Evolutionary conservation across 2,888 invertebrate genomes (phyloP).

Genomic region (Drosophila leonis): DNA sequence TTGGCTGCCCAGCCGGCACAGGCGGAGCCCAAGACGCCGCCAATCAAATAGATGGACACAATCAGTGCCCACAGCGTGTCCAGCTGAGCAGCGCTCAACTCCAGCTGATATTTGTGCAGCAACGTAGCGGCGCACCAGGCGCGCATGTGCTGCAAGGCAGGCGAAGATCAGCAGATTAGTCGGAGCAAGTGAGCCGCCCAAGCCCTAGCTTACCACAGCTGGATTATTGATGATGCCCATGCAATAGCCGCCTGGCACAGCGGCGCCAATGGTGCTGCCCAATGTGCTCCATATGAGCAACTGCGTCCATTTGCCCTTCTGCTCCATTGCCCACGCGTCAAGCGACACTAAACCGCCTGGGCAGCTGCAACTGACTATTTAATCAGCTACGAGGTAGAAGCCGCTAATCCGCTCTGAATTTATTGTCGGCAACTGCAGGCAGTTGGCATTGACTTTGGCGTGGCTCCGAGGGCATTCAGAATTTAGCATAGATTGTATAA

Average conservation of each 20-base stretch:
- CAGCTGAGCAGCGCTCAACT: constrained; percentile 85
- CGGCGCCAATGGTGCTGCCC: constrained; percentile 87
- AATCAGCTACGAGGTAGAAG: constrained; percentile 4
- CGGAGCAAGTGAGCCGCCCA: background rate
- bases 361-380: background rate
- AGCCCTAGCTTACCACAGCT: constrained; percentile 87
- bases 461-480: background rate
- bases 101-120: constrained; percentile 86
- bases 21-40: constrained; percentile 94
- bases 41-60: constrained; percentile 94
- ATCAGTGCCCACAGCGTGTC: constrained; percentile 92
- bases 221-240: constrained; percentile 94
- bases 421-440: constrained; percentile 7
- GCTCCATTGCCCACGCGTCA: constrained; percentile 22
- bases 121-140: constrained; percentile 90
- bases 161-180: background rate
- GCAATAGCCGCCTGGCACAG: constrained; percentile 92
- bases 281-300: constrained; percentile 54
- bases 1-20: constrained; percentile 91
- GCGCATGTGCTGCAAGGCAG: constrained; percentile 87
- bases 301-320: constrained; percentile 39
- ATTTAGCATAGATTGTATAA: background rate
- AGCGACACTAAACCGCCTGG: constrained; percentile 7
- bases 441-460: constrained; percentile 2
- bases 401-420: constrained; percentile 33